Evolutionary conservation across 2,888 invertebrate genomes (phyloP).

Genomic region (Gerris lacustris): DNA sequence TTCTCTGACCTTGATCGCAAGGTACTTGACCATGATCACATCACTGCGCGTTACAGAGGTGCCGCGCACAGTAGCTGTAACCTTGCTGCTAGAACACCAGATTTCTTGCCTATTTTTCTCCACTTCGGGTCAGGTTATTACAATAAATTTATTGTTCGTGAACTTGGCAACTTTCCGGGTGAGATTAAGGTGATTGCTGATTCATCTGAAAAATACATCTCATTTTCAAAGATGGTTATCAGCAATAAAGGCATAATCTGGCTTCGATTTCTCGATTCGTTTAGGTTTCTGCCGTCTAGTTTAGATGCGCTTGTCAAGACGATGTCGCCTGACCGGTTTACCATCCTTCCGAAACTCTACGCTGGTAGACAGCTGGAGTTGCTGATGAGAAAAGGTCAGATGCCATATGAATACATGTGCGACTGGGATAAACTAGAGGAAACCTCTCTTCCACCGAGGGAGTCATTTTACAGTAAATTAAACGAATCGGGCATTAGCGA

Average conservation of each 20-base stretch:
- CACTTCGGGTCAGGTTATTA: conserved; percentile 27
- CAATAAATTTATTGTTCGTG: conserved; percentile 32
- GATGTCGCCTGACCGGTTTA: conserved; percentile 8
- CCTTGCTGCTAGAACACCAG: conserved; percentile 31
- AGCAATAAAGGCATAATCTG: not conserved
- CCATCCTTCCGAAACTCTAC: conserved; percentile 15
- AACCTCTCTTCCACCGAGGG: conserved; percentile 27
- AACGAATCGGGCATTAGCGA: conserved; percentile 27
- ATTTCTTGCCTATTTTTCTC: conserved; percentile 33
- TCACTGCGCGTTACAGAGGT: conserved; percentile 31
- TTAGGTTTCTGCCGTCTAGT: not conserved
- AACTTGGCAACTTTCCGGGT: conserved; percentile 28
- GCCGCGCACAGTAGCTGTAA: conserved; percentile 33
- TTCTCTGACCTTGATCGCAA: not conserved
- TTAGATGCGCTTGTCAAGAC: not conserved
- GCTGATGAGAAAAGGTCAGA: conserved; percentile 21
- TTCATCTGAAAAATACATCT: conserved; percentile 32
- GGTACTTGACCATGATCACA: conserved; percentile 32
- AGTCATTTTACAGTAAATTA: conserved; percentile 29
- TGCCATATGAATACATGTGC: conserved; percentile 29
- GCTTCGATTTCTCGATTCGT: not conserved
- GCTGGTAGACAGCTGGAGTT: conserved; percentile 6
- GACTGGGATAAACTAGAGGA: conserved; percentile 19
- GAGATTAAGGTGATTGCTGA: conserved; percentile 31
- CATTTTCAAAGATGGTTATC: not conserved